These are phyloP conservation scores for Euproctis similis DNA, from an alignment of 2,888 invertebrate genomes.

Conservation along the genomic window DNA sequence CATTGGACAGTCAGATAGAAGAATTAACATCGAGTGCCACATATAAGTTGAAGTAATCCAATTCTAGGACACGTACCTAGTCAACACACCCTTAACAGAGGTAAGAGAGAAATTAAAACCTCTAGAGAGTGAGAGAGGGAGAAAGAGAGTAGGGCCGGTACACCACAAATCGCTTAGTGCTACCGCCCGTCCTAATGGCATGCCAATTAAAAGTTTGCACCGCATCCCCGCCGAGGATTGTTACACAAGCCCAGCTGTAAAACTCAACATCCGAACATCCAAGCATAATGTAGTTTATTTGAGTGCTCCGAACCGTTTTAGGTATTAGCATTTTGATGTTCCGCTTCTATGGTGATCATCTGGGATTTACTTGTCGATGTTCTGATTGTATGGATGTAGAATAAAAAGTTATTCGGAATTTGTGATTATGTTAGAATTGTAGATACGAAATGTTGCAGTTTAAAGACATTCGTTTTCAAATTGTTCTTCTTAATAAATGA, in stretches of 20 bases:
- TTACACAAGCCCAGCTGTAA: conserved; percentile 60
- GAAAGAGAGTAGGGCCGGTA: conserved; percentile 67
- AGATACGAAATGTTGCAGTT: too few species aligned
- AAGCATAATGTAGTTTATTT: conserved; percentile 62
- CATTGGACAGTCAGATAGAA: too few species aligned
- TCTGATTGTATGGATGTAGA: conserved; percentile 14
- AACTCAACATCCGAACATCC: conserved; percentile 63
- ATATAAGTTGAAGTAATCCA: conserved; percentile 20
- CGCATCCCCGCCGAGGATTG: conserved; percentile 58
- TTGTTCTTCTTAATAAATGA: too few species aligned
- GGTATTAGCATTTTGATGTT: conserved; percentile 67
- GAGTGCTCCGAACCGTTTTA: conserved; percentile 46
- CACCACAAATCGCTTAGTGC: conserved; percentile 76
- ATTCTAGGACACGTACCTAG: conserved; percentile 40
- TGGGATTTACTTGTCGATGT: conserved; percentile 24
- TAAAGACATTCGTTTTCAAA: too few species aligned
- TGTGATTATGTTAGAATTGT: too few species aligned
- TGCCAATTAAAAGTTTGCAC: conserved; percentile 75
- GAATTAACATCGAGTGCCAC: conserved; percentile 8
- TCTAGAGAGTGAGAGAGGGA: conserved; percentile 62
- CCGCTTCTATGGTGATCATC: conserved; percentile 33
- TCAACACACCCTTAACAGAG: conserved; percentile 45
- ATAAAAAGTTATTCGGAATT: not conserved
- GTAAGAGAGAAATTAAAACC: conserved; percentile 65
- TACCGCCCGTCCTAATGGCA: conserved; percentile 72